A percentile compares a stretch with the other conserved stretches of the same genome.
phyloP scores from a whole-genome alignment of 2,113 vertebrate species.

The Tichodroma muraria region DNA sequence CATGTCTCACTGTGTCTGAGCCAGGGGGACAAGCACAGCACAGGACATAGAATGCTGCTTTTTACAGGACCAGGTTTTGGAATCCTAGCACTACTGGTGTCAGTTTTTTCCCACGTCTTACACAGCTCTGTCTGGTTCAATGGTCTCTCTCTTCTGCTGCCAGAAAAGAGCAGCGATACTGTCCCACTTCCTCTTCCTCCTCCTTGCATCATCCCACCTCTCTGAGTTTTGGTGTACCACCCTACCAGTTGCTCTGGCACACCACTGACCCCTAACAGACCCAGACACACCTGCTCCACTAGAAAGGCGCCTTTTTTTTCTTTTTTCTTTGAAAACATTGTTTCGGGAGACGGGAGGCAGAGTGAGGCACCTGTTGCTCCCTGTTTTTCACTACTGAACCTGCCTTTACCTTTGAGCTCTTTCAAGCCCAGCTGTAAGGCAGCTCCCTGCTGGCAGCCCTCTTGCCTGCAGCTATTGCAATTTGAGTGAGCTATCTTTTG shows the following conservation, averaged over 20 bases:
- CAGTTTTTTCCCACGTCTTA: not conserved
- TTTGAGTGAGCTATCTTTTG: not conserved
- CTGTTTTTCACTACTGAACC: not conserved
- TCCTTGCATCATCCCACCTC: not conserved
- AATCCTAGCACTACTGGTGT: not conserved
- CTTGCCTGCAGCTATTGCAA: not conserved
- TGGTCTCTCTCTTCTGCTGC: not conserved
- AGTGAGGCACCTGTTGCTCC: not conserved
- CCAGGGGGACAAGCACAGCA: not conserved
- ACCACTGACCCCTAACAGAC: not conserved
- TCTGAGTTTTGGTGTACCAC: not conserved
- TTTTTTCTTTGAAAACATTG: not conserved
- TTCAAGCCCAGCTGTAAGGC: not conserved
- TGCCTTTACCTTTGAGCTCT: not conserved
- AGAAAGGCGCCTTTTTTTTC: not conserved
- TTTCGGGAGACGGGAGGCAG: not conserved
- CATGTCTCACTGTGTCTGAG: not conserved
- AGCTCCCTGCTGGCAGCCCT: not conserved
- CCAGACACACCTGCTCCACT: not conserved
- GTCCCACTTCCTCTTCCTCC: not conserved
- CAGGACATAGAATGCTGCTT: not conserved
- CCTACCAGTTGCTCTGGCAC: not conserved
- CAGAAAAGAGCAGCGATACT: not conserved
- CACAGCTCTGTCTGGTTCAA: not conserved
- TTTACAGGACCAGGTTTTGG: not conserved